Base-by-base conservation (phyloP, 2,888 invertebrate species). In the Drosophila mayaguana region DNA sequence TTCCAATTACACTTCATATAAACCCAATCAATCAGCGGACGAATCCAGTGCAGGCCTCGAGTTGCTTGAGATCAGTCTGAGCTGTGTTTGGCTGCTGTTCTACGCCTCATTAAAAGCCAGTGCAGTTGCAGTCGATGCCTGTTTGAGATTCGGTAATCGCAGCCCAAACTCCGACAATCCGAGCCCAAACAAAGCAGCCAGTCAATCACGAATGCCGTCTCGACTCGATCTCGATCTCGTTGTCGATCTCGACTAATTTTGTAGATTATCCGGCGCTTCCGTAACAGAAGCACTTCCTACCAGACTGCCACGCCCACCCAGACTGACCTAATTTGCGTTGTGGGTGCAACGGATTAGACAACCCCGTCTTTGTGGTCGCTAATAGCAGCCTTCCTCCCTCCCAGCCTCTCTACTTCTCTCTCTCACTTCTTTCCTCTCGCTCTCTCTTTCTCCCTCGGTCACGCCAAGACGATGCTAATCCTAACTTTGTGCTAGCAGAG, bases 221-320 rank as follows among this genome's bases (percentile, higher is more conserved):
- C 51, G 14, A 34, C 32, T 34, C 25, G 38, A n/a, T 38, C 14
- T 32, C n/a, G 38, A 40, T 40, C 54, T 54, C 25, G n/a, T 38
- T 38, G 38, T 38, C 53, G 66, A 64, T 83, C 78, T 78, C 69
- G 72, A 53, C 85, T 83, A 87, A 86, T 86, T 86, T 80, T 59
- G 74, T 73, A 72, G 85, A 83, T 86, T 73, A 87, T 83, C 86
- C 80, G 82, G 64, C 78, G 82, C 83, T 86, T 83, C 83, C 78
- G 72, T 81, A 80, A 72, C 78, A 71, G 71, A 62, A 72, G 75
- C 57, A 74, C 65, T 76, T 76, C 69, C 69, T 61, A 36, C 34
- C 68, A 38, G 68, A 62, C 42, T 38, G 5, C 42, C 36, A 25
- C 48, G 34, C 28, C 57, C 42, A 56, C 68, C 22, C 45, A 57